Evolutionary conservation across 2,113 vertebrate species (phyloP), one percentile per base, ranked within the genome.

Genomic region (Gracilinanus agilis): DNA sequence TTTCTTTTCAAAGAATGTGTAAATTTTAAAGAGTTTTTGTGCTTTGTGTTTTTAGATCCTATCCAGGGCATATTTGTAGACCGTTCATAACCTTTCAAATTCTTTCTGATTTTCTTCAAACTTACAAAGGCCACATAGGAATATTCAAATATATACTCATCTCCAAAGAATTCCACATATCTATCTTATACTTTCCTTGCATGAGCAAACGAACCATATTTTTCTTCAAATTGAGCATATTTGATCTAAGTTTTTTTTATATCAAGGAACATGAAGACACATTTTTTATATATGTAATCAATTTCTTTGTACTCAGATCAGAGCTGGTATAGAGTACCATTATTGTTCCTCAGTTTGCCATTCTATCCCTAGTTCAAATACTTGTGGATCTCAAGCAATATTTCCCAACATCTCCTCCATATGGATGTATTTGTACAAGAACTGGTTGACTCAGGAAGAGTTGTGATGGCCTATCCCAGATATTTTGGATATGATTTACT

Each of bases 231-330:
- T 12, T 67, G 12, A n/a, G 4, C 29, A n/a, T 99, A 99, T 94
- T 99, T 99, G 97, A 99, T 99, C 99, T 99, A 99, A 98, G 49
- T 2, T 49, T 99, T 99, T 98, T 99, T 99, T 58, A 99, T 99
- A 0, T 99, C 99, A 0, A 99, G 99, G 95, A 99, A 99, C 7
- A 99, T 99, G 0, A 99, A 98, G 44, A 99, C 99, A 56, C 99
- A 99, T 98, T 97, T 95, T 97, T 99, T 99, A 1, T 99, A 99
- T 93, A 99, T 99, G 97, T 99, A 98, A 97, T 99, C 99, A 98
- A 99, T 99, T 67, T 99, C 99, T 95, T 99, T 99, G 98, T 99
- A 99, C 99, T 98, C 92, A 99, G 98, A 98, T 99, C 99, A 0
- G 49, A 99, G 99, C 16, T 21, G 67, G n/a, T 34, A 0, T 75